phyloP scores from a whole-genome alignment of 2,113 vertebrate species.

The Corynorhinus townsendii region DNA sequence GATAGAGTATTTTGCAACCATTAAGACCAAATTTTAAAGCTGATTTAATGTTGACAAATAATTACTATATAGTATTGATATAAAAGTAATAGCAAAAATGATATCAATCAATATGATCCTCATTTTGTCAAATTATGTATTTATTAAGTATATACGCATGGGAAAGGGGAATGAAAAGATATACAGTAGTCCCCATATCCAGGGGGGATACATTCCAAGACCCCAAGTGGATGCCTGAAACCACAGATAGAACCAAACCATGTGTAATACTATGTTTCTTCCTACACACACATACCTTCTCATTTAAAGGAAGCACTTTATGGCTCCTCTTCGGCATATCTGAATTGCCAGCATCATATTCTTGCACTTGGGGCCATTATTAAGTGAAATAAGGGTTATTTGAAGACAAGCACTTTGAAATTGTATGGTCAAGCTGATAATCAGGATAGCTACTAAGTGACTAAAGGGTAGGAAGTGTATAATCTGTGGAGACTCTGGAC shows the following conservation, averaged over 20 bases:
- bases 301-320: neutral
- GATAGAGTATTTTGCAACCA: neutral
- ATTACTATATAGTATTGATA: neutral
- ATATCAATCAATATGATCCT: neutral
- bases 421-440: neutral
- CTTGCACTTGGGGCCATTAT: neutral
- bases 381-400: neutral
- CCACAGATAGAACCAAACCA: neutral
- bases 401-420: neutral
- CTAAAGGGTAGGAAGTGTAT: neutral
- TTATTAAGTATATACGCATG: neutral
- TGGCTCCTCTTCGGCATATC: neutral
- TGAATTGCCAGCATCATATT: neutral
- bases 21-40: neutral
- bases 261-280: neutral
- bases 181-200: neutral
- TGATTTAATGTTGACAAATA: neutral
- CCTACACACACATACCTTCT: neutral
- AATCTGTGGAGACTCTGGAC: neutral
- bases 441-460: no score
- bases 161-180: neutral
- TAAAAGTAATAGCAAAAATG: neutral
- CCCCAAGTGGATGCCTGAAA: neutral
- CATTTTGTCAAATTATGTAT: neutral
- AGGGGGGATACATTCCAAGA: neutral